phyloP scores from a whole-genome alignment of 2,888 invertebrate genomes.

The Priocnemis perturbator region DNA sequence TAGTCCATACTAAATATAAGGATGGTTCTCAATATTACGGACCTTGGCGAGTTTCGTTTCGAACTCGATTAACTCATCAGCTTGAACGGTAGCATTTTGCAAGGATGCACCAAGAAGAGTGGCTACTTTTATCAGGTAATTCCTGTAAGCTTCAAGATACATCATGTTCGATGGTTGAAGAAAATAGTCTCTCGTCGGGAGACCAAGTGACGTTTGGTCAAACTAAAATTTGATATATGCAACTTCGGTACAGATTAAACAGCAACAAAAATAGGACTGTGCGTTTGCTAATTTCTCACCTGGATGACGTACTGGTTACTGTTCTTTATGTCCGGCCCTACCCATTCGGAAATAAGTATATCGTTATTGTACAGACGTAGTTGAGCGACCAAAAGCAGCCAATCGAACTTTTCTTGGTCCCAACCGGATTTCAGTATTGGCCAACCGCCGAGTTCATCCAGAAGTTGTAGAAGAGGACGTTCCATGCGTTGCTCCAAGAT shows the following conservation, averaged over 20 bases:
- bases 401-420: slow-evolving; percentile 82
- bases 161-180: slow-evolving; percentile 81
- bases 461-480: slow-evolving; percentile 82
- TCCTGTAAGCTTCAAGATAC: slow-evolving; percentile 87
- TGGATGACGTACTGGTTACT: slow-evolving; percentile 92
- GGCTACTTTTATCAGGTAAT: slow-evolving; percentile 85
- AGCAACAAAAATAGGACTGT: background rate
- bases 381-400: slow-evolving; percentile 85
- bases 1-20: background rate
- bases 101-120: slow-evolving; percentile 83
- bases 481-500: slow-evolving; percentile 84
- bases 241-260: background rate
- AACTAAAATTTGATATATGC: slow-evolving; percentile 77
- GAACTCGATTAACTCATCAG: slow-evolving; percentile 85
- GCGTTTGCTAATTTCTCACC: slow-evolving; percentile 70
- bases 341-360: slow-evolving; percentile 90
- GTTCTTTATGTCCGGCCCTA: slow-evolving; percentile 95
- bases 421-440: slow-evolving; percentile 84
- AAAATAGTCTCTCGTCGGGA: slow-evolving; percentile 87
- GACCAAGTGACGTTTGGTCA: slow-evolving; percentile 85
- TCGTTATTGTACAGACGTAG: slow-evolving; percentile 89
- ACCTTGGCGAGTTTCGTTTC: slow-evolving; percentile 85
- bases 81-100: slow-evolving; percentile 80
- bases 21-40: slow-evolving; percentile 27
- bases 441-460: slow-evolving; percentile 91